Percentiles rank a stretch among this genome's conserved stretches.
These are phyloP conservation scores for Celastrina argiolus DNA, from an alignment of 2,888 invertebrate genomes.

Conservation along the genomic window DNA sequence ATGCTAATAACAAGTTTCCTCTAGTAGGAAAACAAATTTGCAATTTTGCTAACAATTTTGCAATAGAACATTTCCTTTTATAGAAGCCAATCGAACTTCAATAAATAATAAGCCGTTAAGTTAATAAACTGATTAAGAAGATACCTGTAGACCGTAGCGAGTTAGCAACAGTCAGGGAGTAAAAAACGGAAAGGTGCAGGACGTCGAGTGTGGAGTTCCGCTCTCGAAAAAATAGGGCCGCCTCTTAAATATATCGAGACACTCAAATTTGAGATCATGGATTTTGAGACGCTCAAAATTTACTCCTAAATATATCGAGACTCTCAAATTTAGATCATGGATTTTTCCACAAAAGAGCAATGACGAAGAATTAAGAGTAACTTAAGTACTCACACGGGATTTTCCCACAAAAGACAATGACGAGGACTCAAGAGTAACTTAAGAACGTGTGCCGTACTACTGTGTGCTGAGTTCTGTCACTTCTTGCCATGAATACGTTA, in stretches of 20 bases:
- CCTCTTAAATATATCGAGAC: background rate
- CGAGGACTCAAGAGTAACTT: no score
- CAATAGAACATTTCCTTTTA: background rate
- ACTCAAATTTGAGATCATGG: background rate
- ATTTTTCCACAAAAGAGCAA: no score
- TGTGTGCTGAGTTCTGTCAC: no score
- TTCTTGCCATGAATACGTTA: no score
- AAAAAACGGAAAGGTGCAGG: conserved; percentile 22
- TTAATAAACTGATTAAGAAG: conserved; percentile 18
- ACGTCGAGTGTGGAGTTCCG: conserved; percentile 16
- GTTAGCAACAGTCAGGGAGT: background rate
- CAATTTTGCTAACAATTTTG: no score
- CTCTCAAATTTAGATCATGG: background rate
- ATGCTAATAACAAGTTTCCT: no score
- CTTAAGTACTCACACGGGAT: no score
- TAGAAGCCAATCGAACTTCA: background rate
- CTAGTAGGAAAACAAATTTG: no score
- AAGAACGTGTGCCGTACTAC: no score
- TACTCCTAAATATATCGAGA: background rate
- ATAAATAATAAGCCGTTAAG: conserved; percentile 14
- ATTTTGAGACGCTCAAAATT: background rate
- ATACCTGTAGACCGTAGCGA: background rate
- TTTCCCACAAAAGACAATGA: no score
- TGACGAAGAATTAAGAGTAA: no score
- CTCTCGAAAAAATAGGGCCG: conserved; percentile 8